phyloP scores from a whole-genome alignment of 2,797 vertebrate genomes.

The Acanthurus leucopareius region DNA sequence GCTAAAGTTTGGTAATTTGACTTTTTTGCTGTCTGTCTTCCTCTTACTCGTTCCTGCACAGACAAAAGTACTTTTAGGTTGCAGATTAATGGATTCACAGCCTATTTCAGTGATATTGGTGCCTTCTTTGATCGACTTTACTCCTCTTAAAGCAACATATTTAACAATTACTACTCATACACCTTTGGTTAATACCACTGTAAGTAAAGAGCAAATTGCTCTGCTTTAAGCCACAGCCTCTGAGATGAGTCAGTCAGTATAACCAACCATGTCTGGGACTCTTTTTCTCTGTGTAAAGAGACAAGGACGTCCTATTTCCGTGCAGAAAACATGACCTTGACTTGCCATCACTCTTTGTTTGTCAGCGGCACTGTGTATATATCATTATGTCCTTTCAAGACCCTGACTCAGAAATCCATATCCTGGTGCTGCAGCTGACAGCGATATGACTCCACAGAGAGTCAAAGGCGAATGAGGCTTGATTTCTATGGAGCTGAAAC shows the following conservation, averaged over 20 bases:
- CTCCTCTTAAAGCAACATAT: slow-evolving; percentile 15
- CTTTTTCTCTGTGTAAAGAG: slow-evolving; percentile 40
- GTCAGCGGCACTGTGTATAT: slow-evolving; percentile 61
- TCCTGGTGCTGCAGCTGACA: slow-evolving; percentile 29
- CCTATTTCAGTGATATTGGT: slow-evolving; percentile 1
- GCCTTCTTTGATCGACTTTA: slow-evolving; percentile 33
- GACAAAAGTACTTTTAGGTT: not conserved
- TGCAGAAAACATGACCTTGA: slow-evolving; percentile 67
- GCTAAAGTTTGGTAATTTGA: no score
- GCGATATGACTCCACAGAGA: slow-evolving; percentile 29
- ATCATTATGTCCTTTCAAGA: slow-evolving; percentile 53
- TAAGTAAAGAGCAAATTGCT: slow-evolving; percentile 34
- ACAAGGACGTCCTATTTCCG: slow-evolving; percentile 28
- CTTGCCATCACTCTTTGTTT: slow-evolving; percentile 55
- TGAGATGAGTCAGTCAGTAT: slow-evolving; percentile 40
- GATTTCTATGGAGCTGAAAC: slow-evolving; percentile 26
- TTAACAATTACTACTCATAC: slow-evolving; percentile 32
- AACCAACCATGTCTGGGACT: slow-evolving; percentile 7
- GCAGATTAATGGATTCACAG: slow-evolving; percentile 2
- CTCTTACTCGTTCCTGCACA: not conserved
- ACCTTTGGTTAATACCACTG: slow-evolving; percentile 40
- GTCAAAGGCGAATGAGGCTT: slow-evolving; percentile 1
- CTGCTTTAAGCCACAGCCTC: slow-evolving; percentile 1
- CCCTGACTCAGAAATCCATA: slow-evolving; percentile 49
- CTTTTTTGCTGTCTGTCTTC: no score